Percentiles rank a stretch among this genome's conserved stretches.
These are phyloP conservation scores for Alligator mississippiensis DNA, from an alignment of 2,113 vertebrate species.

Conservation along the genomic window DNA sequence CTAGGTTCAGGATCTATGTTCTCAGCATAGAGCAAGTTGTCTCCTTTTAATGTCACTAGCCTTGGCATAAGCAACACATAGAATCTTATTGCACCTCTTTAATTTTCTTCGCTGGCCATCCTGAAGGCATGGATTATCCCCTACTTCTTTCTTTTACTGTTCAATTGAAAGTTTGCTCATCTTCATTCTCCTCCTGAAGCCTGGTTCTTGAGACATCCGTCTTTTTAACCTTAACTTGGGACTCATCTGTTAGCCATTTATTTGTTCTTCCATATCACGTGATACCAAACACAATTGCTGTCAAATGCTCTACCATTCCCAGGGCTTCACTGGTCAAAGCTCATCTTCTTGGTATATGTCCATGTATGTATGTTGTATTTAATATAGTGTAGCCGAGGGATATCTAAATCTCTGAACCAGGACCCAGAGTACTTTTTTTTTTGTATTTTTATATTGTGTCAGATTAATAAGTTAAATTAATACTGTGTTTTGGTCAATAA, in stretches of 20 bases:
- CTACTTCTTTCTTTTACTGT: background rate
- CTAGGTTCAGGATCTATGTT: background rate
- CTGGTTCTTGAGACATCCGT: background rate
- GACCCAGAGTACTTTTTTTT: background rate
- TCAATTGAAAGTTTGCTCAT: background rate
- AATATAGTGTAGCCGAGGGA: background rate
- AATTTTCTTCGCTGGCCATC: background rate
- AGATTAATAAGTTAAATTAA: background rate
- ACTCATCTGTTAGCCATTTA: background rate
- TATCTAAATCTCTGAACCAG: background rate
- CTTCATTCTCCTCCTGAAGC: background rate
- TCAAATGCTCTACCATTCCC: background rate
- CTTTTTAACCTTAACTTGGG: background rate
- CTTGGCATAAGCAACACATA: accelerated
- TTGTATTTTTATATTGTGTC: background rate
- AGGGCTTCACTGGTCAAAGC: background rate
- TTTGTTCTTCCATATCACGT: conserved; percentile 14
- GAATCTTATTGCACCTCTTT: background rate
- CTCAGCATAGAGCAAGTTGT: background rate
- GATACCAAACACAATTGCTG: conserved; percentile 18
- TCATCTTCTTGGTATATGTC: background rate
- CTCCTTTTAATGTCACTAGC: background rate
- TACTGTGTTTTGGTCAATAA: background rate
- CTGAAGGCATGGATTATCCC: background rate
- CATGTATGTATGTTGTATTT: background rate